Conservation (phyloP, 2,888 invertebrate species). For the Trisateles emortualis region DNA sequence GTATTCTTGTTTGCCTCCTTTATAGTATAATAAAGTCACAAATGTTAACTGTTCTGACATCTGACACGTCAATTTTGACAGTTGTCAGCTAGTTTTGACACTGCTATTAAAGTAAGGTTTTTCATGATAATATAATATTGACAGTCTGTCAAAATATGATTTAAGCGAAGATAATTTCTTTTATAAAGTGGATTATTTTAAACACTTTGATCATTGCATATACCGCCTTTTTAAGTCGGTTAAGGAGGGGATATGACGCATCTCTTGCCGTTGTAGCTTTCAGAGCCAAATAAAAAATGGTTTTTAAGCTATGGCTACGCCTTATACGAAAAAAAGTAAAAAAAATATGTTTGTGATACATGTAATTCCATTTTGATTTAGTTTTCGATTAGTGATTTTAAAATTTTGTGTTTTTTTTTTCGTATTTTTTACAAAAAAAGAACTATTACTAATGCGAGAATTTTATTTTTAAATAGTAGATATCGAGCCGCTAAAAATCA, state of each 20-base stretch:
- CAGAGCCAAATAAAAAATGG: not conserved
- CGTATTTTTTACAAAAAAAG: constrained; percentile 26
- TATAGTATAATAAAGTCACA: no score
- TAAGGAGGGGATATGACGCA: not conserved
- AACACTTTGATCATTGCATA: not conserved
- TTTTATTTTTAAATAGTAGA: not conserved
- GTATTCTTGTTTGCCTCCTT: no score
- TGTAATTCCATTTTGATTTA: constrained; percentile 80
- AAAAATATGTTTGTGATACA: constrained; percentile 69
- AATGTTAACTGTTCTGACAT: not conserved
- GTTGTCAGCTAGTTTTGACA: constrained; percentile 13
- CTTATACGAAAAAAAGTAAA: constrained; percentile 5
- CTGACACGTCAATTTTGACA: not conserved
- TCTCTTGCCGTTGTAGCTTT: not conserved
- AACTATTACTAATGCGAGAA: not conserved
- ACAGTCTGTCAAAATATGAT: not conserved
- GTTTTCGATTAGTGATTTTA: constrained; percentile 53
- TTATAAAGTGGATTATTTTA: not conserved
- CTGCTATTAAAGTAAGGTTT: not conserved
- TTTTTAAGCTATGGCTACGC: constrained; percentile 11
- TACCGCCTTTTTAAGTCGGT: not conserved
- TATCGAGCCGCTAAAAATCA: not conserved
- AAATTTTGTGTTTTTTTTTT: constrained; percentile 50
- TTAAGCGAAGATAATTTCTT: not conserved
- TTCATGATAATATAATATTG: not conserved